Evolutionary conservation across 2,888 invertebrate genomes (phyloP).

Genomic region (Limulus polyphemus): DNA sequence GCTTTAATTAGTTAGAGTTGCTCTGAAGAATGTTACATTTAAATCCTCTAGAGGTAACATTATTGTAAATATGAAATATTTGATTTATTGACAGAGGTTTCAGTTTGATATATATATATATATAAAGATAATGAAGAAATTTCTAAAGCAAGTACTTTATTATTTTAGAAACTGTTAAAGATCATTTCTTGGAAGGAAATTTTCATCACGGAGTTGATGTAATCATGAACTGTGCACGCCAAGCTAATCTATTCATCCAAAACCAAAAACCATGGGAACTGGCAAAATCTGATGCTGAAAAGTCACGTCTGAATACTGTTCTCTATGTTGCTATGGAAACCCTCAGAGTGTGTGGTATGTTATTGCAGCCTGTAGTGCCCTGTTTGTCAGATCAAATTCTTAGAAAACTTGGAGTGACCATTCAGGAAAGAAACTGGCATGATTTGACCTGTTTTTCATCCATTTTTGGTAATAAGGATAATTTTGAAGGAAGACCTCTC

Average conservation of each 20-base stretch:
- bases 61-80: too few relatives aligned
- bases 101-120: too few relatives aligned
- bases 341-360: conserved; percentile 60
- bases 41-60: too few relatives aligned
- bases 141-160: conserved; percentile 3
- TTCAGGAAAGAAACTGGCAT: conserved; percentile 11
- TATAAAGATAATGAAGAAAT: background rate
- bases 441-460: conserved; percentile 15
- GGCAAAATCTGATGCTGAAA: conserved; percentile 44
- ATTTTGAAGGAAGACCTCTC: conserved; percentile 5
- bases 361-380: conserved; percentile 77
- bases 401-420: conserved; percentile 33
- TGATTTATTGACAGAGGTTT: too few relatives aligned
- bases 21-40: too few relatives aligned
- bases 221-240: conserved; percentile 57
- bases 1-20: too few relatives aligned
- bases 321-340: conserved; percentile 74
- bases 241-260: conserved; percentile 76
- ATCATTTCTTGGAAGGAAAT: conserved; percentile 58
- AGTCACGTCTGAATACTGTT: conserved; percentile 51
- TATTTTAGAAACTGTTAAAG: conserved; percentile 48
- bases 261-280: conserved; percentile 78
- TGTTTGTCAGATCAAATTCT: conserved; percentile 53
- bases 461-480: conserved; percentile 3
- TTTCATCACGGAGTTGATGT: conserved; percentile 71